Base-by-base conservation (phyloP, 2,113 vertebrate genomes). In the Hemicordylus capensis region DNA sequence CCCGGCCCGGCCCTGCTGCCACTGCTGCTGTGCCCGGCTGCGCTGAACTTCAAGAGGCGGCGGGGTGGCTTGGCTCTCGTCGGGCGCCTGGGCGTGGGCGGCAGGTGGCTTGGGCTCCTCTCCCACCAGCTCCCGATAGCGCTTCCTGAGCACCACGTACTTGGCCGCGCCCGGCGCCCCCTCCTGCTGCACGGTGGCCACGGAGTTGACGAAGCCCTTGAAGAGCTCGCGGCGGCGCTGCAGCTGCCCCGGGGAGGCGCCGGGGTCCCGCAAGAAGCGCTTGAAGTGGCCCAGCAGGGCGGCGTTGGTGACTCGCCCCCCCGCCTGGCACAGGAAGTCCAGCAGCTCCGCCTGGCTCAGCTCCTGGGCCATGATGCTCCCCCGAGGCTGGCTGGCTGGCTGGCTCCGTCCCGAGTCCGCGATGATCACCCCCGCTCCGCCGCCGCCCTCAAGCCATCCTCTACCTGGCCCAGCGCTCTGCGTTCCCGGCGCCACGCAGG, bases 121-220 rank as follows among this genome's bases (percentile, higher is more conserved):
- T 34, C 94, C 96, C n/a, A 93, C 84, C 76, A 96, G 91, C 86
- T 95, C 95, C 59, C 90, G 85, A 93, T 96, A 98, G 80, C 95
- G 96, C 88, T 90, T 97, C 91, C 93, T 95, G 56, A 99, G 96
- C 34, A 97, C 93, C 64, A 99, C 97, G 74, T 92, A 93, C 79
- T 96, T 97, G 91, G 95, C 94, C 87, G 93, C 94, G 91, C 91
- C 95, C 85, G 97, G 94, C 4, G 88, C 92, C 20, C 96, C 96
- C 81, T 96, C 92, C 91, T 96, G 97, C 61, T 78, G 94, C 77
- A 98, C 98, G 44, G 97, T 97, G 20, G 98, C 98, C 92, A 99
- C 92, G 0, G 97, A 93, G 93, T 99, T 99, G 66, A 99, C 98
- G 44, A 97, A 98, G 91, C 92, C 96, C 88, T 99, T 99, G 90